Conservation (phyloP, 1,140 invertebrate species). For the Aphaenogaster rudis region DNA sequence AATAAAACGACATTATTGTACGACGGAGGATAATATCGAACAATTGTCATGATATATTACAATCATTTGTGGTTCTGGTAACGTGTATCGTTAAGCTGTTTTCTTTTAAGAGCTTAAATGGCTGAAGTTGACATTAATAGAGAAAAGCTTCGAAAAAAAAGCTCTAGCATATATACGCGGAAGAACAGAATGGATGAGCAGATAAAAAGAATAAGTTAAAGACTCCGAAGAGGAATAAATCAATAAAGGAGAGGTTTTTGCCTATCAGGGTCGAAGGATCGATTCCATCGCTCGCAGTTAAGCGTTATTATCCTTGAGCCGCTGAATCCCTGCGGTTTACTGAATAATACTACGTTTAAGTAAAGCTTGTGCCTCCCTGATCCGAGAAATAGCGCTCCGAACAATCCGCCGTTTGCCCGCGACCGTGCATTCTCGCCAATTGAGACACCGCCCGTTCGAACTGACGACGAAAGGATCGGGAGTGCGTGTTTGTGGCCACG, state of each 20-base stretch:
- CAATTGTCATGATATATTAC: slow-evolving; percentile 13
- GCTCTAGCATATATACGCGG: background rate
- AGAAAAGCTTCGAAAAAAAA: background rate
- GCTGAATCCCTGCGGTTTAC: slow-evolving; percentile 46
- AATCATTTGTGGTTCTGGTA: background rate
- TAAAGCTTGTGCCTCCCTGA: slow-evolving; percentile 46
- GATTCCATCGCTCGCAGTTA: slow-evolving; percentile 60
- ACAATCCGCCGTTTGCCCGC: background rate
- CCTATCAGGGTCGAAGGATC: slow-evolving; percentile 36
- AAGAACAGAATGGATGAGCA: background rate
- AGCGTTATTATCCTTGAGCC: slow-evolving; percentile 59
- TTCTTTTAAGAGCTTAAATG: background rate
- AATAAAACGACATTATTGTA: slow-evolving; percentile 41
- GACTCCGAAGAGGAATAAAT: slow-evolving; percentile 13
- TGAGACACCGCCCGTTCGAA: background rate
- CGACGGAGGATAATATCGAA: slow-evolving; percentile 20
- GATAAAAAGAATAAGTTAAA: slow-evolving; percentile 27
- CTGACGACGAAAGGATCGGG: slow-evolving; percentile 18
- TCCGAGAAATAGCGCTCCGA: background rate
- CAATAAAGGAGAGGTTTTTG: slow-evolving; percentile 6
- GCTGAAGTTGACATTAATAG: slow-evolving; percentile 9
- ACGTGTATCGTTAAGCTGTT: slow-evolving; percentile 14
- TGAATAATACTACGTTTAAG: slow-evolving; percentile 52
- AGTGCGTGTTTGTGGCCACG: background rate
- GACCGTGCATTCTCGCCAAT: slow-evolving; percentile 18